Percentiles rank a stretch among this genome's conserved stretches.
Conservation (phyloP, 2,113 vertebrate genomes). For the Bucco capensis region DNA sequence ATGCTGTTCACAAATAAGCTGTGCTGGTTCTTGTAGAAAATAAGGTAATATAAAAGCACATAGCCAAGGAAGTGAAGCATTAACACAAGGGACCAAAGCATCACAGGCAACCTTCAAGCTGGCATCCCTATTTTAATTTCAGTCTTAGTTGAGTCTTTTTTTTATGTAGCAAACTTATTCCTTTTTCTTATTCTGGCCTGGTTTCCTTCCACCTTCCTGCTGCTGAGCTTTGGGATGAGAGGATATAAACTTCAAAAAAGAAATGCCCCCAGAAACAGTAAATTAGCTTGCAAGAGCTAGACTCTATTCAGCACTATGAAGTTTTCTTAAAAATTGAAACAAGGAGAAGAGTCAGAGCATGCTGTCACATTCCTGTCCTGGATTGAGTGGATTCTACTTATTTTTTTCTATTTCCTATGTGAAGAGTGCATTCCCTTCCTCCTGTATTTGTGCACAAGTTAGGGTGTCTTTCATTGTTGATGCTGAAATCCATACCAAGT, state of each 20-base stretch:
- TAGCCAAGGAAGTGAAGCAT: not conserved
- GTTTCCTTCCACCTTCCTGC: not conserved
- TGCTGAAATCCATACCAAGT: not conserved
- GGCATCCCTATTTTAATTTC: not conserved
- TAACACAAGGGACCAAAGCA: not conserved
- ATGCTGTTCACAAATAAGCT: not conserved
- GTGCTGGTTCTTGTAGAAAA: not conserved
- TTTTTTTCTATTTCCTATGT: not conserved
- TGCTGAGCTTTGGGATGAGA: not conserved
- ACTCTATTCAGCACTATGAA: not conserved
- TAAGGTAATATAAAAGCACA: not conserved
- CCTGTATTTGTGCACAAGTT: accelerated
- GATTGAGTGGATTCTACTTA: not conserved
- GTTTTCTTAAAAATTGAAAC: not conserved
- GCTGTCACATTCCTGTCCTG: not conserved
- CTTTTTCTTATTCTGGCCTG: not conserved
- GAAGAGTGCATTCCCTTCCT: not conserved
- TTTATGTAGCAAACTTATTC: not conserved
- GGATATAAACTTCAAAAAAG: not conserved
- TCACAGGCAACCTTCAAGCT: not conserved
- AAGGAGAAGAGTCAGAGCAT: not conserved
- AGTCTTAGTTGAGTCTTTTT: not conserved
- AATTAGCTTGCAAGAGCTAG: not conserved
- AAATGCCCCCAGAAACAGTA: not conserved
- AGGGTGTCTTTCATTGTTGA: not conserved